Evolutionary conservation across 2,888 invertebrate species (phyloP), one percentile per base, ranked within the genome.

Genomic region (Caenorhabditis sp.): DNA sequence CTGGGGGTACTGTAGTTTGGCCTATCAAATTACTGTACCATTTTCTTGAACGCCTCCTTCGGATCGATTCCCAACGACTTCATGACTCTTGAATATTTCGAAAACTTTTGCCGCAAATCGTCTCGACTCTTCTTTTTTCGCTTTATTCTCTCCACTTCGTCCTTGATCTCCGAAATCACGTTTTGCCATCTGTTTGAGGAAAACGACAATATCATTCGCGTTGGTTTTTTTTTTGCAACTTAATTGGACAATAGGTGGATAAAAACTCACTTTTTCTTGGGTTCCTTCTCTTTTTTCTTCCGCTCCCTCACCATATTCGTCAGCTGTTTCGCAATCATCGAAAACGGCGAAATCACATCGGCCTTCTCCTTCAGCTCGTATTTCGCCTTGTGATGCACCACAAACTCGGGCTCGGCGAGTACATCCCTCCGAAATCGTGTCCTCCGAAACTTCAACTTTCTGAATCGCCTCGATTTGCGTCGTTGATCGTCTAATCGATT

Each of bases 51-150:
- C 4, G 63, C 74, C 5, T 52, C 32, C 15, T 70, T 68, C 17
- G 72, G 58, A 30, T 80, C 63, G 9, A 79, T 30, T 22, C 80
- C 81, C 4, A 70, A 32, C 15, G 66, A 53, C 37, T 66, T 77
- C 71, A 79, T 80, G 6, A 71, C 52, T 20, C 75, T 50, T 0
- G 66, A 35, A 37, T 78, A 78, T 35, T 73, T 71, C 20, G 77
- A 62, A 30, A 83, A 75, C 46, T 80, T 72, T 24, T 80, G 77
- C 11, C 74, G 58, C 30, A 83, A 73, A 52, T 78, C 66, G 17
- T 81, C 79, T 53, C 72, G 80, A 24, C 63, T 73, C 50, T 66
- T 78, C 27, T 81, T 66, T 59, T 78, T 81, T 46, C 68, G 73
- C 45, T 78, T 79, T 20, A 83, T 43, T 11, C 73, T 45, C 22